A percentile compares a stretch with the other conserved stretches of the same genome.
Evolutionary conservation across 2,113 vertebrate genomes (phyloP).

Genomic region (Phainopepla nitens): DNA sequence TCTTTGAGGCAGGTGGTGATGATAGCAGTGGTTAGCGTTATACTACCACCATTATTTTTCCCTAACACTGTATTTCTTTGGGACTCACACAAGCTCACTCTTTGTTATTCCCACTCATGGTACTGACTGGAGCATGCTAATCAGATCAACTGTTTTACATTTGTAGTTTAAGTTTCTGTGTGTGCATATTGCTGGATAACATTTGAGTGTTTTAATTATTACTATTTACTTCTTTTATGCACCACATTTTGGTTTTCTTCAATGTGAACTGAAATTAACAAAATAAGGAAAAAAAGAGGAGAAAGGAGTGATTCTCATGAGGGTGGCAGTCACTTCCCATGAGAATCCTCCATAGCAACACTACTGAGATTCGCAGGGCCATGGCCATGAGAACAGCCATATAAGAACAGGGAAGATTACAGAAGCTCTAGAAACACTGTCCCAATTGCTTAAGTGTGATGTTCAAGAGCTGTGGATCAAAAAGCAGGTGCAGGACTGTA

Average conservation of each 20-base stretch:
- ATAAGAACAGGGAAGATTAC: neutral
- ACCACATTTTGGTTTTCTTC: neutral
- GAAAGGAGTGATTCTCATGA: neutral
- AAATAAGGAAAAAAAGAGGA: neutral
- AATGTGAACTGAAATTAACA: neutral
- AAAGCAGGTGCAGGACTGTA: neutral
- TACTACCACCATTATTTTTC: neutral
- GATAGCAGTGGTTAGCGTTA: neutral
- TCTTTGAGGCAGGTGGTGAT: neutral
- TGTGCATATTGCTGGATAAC: neutral
- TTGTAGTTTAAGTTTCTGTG: neutral
- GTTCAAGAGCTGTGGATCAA: neutral
- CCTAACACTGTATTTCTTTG: neutral
- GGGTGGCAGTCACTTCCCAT: accelerated
- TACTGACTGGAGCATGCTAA: neutral
- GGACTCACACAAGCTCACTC: neutral
- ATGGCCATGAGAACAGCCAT: neutral
- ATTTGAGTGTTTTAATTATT: neutral
- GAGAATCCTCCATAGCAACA: neutral
- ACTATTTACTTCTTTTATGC: neutral
- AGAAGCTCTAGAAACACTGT: neutral
- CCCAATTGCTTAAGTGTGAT: neutral
- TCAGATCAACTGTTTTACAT: neutral
- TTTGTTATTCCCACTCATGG: accelerated
- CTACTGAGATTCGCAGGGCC: neutral